Evolutionary conservation across 92 coral and sea anemone species (phyloP).

Genomic region (Zoanthus sociatus): DNA sequence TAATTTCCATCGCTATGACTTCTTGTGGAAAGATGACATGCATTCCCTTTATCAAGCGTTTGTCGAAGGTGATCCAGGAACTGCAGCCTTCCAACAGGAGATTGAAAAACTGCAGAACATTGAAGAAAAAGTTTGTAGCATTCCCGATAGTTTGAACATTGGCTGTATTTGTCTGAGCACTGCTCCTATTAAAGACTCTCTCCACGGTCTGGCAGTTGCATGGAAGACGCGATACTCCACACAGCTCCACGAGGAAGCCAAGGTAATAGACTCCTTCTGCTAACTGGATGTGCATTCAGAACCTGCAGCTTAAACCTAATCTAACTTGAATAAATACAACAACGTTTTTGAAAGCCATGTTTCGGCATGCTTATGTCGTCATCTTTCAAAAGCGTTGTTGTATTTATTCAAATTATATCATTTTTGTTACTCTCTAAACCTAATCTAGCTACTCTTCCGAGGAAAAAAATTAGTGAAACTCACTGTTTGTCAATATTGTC

Average conservation of each 20-base stretch:
- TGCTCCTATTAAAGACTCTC: slow-evolving; percentile 97
- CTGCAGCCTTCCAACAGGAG: slow-evolving; percentile 80
- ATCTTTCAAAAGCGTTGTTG: no score
- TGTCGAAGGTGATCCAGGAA: slow-evolving; percentile 93
- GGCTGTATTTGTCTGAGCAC: slow-evolving; percentile 93
- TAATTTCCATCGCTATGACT: slow-evolving; percentile 96
- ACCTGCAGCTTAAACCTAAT: not conserved
- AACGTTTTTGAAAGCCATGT: no score
- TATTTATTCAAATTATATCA: no score
- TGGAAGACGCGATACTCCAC: slow-evolving; percentile 98
- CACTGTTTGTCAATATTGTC: not conserved
- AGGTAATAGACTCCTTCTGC: slow-evolving; percentile 57
- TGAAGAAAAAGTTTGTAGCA: slow-evolving; percentile 81
- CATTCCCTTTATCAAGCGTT: slow-evolving; percentile 94
- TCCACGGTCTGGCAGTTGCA: slow-evolving; percentile 96
- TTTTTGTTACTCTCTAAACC: no score
- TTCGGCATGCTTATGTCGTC: no score
- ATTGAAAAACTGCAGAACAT: slow-evolving; percentile 90
- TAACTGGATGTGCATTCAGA: not conserved
- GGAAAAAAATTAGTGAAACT: not conserved
- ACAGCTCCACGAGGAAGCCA: slow-evolving; percentile 95
- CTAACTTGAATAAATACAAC: no score
- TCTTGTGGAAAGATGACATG: slow-evolving; percentile 98
- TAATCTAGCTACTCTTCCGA: no score
- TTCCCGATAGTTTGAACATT: slow-evolving; percentile 79